These are phyloP conservation scores for Chromis chromis DNA, from an alignment of 2,797 vertebrate genomes.

Conservation along the genomic window DNA sequence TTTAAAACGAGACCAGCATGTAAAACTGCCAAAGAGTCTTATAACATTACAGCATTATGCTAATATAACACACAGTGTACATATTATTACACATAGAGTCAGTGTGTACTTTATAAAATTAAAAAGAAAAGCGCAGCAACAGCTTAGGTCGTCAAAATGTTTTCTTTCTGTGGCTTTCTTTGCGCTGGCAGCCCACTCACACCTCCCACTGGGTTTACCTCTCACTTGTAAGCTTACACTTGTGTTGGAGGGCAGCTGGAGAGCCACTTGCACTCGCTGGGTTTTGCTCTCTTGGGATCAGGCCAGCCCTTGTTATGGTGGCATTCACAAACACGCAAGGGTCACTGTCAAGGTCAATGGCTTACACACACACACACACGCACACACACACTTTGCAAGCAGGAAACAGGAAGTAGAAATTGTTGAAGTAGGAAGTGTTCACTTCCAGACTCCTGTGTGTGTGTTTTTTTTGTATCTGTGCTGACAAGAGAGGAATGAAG, in stretches of 20 bases:
- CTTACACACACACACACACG: background rate
- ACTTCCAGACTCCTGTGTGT: background rate
- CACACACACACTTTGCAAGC: background rate
- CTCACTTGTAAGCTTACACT: conserved; percentile 22
- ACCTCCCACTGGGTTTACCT: conserved; percentile 6
- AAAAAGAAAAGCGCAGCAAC: background rate
- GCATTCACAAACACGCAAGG: conserved; percentile 23
- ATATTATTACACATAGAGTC: too few species aligned
- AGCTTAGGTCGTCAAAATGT: background rate
- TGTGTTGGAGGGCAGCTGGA: conserved; percentile 18
- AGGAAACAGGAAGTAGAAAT: conserved; percentile 9
- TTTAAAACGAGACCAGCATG: too few species aligned
- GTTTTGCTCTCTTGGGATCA: conserved; percentile 26
- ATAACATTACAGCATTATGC: too few species aligned
- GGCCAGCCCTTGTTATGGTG: conserved; percentile 37
- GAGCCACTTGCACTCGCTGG: conserved; percentile 15
- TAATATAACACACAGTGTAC: too few species aligned
- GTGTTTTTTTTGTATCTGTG: background rate
- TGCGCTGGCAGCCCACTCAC: background rate
- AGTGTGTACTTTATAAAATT: too few species aligned
- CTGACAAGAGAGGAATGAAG: background rate
- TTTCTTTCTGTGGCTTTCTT: background rate
- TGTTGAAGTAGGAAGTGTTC: conserved; percentile 8
- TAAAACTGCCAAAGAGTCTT: too few species aligned
- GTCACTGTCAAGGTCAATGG: conserved; percentile 13